Evolutionary conservation across 2,797 vertebrate species (phyloP), one percentile per base, ranked within the genome.

Genomic region (Fringilla coelebs): DNA sequence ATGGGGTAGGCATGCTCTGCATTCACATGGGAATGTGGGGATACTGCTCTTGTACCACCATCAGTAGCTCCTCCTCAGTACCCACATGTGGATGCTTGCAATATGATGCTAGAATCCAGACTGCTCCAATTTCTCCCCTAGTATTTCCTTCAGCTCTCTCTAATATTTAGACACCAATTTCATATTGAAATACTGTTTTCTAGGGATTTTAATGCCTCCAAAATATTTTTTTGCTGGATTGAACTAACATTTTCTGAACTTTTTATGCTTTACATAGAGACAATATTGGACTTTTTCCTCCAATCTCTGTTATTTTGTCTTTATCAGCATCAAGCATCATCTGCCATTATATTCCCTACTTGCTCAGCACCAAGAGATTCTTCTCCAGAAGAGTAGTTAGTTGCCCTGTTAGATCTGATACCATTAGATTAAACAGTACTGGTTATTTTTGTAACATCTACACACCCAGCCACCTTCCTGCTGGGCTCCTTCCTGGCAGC

Each of bases 1-100:
- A 6, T 0, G 0, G 26, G 11, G 5, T 15, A 34, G 51, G 28
- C 34, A 25, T 1, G 5, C 24, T 81, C 38, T 57, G 25, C 2
- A 0, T 55, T 74, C 26, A 19, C 29, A 12, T 4, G 54, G 57
- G 48, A 73, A 13, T 11, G 7, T 41, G 26, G 21, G 29, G 20
- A 24, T 38, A 14, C 48, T 32, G 29, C 9, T 52, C 49, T 40
- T n/a, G 32, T 38, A 26, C 8, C 45, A 36, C 28, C 10, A 1
- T 9, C 74, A 63, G 24, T 8, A 61, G 17, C 52, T 74, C 11
- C 49, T 55, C 45, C 31, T 62, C 31, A 12, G 57, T 51, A 38
- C 58, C 58, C 55, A 32, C 25, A 25, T 0, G 1, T 20, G n/a
- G 28, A 6, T n/a, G 16, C n/a, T 67, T 55, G 67, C 20, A 57